Conservation (phyloP, 2,888 invertebrate genomes). For the Cremastobaeus sp. region DNA sequence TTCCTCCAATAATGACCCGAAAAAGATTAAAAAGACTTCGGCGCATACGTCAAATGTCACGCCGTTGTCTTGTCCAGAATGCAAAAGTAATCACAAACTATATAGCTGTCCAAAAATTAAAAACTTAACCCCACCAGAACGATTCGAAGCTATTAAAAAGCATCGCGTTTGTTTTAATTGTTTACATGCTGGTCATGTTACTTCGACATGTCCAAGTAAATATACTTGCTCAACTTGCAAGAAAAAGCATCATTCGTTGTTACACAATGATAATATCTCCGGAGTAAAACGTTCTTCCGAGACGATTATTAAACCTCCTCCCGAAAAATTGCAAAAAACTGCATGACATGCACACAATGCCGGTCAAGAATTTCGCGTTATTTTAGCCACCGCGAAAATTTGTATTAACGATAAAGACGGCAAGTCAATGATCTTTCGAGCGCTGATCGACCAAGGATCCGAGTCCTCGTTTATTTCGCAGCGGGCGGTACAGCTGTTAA, state of each 20-base stretch:
- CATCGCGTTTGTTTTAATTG: conserved; percentile 27
- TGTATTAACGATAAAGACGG: background rate
- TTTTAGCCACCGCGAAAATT: conserved; percentile 18
- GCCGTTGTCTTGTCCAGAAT: conserved; percentile 13
- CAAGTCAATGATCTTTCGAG: background rate
- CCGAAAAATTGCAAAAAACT: too few relatives aligned
- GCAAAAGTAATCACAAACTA: background rate
- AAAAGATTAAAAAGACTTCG: too few relatives aligned
- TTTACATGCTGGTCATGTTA: conserved; percentile 5
- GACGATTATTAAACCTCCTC: background rate
- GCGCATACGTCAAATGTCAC: background rate
- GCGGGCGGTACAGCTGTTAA: too few relatives aligned
- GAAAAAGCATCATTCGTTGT: background rate
- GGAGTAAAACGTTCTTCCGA: background rate
- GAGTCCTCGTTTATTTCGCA: conserved; percentile 12
- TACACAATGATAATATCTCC: background rate
- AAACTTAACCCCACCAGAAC: too few relatives aligned
- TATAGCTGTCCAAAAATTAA: conserved; percentile 9
- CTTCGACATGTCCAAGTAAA: conserved; percentile 12
- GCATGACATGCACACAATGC: background rate
- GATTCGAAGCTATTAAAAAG: conserved; percentile 1
- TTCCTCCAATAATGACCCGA: too few relatives aligned
- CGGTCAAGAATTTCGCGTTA: too few relatives aligned
- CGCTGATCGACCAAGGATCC: conserved; percentile 1
- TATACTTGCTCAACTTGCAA: background rate